Percentiles rank a stretch among this genome's conserved stretches.
phyloP scores from a whole-genome alignment of 2,797 vertebrate genomes.

The Neopelma chrysocephalum region DNA sequence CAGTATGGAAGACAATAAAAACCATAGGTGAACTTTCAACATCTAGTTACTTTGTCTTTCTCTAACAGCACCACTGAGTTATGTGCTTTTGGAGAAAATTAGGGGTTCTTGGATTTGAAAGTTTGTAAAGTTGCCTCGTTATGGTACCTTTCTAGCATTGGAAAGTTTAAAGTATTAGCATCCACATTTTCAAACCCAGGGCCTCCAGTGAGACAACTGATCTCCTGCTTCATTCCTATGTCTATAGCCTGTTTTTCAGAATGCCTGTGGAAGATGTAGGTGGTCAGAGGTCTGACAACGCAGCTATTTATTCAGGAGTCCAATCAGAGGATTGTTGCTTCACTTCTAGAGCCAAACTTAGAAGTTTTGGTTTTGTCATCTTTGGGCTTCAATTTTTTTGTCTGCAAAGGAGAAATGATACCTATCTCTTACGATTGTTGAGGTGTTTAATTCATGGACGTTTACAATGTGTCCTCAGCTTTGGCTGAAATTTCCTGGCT shows the following conservation, averaged over 20 bases:
- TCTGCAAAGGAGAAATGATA: not conserved
- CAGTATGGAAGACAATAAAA: not conserved
- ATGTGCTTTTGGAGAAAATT: not conserved
- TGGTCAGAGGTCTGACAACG: not conserved
- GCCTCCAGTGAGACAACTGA: not conserved
- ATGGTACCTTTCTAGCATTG: not conserved
- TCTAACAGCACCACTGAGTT: not conserved
- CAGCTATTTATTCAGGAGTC: not conserved
- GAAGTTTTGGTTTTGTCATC: not conserved
- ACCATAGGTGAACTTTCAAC: not conserved
- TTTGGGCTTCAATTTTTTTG: not conserved
- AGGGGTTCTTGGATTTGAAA: not conserved
- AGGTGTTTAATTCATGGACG: slow-evolving; percentile 21
- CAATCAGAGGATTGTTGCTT: not conserved
- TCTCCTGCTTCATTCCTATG: not conserved
- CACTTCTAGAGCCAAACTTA: not conserved
- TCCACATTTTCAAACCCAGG: not conserved
- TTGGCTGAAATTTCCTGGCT: slow-evolving; percentile 39
- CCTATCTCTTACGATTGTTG: not conserved
- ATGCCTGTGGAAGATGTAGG: not conserved
- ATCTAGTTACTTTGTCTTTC: not conserved
- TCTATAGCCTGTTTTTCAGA: not conserved
- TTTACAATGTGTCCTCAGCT: not conserved
- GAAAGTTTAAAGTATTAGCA: not conserved
- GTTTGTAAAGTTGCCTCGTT: not conserved